Evolutionary conservation across 2,888 invertebrate genomes (phyloP), one percentile per base, ranked within the genome.

Genomic region (Leptopilina syphax): DNA sequence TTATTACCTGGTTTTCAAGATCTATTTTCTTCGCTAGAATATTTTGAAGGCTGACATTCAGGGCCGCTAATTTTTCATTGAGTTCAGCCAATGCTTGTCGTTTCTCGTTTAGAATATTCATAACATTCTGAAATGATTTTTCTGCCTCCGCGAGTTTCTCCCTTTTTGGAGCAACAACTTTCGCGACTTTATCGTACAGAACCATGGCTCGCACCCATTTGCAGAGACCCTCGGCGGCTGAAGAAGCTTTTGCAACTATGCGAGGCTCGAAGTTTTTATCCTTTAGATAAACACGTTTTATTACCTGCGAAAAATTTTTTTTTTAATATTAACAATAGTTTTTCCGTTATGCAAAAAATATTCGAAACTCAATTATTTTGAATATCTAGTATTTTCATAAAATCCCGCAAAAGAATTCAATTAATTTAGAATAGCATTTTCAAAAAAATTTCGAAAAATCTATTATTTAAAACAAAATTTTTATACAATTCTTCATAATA

Each of bases 131-230:
- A 89, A 97, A 96, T 88, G 97, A 96, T 85, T 93, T 94, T 92
- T 98, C 97, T 0, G 97, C 97, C 77, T 94, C 94, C 82, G 94
- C 94, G 79, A 98, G 92, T 90, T 96, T 96, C 9, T 95, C 96
- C 90, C 97, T 96, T 92, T 98, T 98, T 0, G 97, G 97, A 10
- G 96, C 97, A 10, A 96, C 96, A 67, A 95, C 94, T 92, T 96
- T 96, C 70, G 96, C 96, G 2, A 97, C 96, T 70, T 94, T 94
- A 89, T 98, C 97, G 89, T 98, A 98, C 92, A 96, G 95, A 88
- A 97, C 97, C 95, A 98, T 96, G 0, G 97, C 97, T 84, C 96
- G 94, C 77, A 98, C 96, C 98, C 98, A 98, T 90, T 96, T 96
- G 90, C 97, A 97, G 65, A 97, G 93, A 77, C 98, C 98, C 93